These are phyloP conservation scores for Heliconius nattereri DNA, from an alignment of 1,140 invertebrate genomes.

Conservation along the genomic window DNA sequence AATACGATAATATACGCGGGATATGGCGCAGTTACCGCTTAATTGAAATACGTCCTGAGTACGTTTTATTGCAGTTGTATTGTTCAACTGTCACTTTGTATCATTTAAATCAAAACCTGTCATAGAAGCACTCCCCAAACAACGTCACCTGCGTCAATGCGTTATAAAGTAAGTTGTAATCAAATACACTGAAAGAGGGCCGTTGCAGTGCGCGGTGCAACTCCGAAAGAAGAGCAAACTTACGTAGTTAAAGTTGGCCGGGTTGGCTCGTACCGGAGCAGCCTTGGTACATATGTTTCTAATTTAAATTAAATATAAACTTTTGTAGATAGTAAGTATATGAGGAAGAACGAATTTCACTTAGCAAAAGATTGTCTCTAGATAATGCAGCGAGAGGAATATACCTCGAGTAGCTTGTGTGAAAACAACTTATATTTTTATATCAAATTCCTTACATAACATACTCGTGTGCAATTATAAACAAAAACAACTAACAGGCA, in stretches of 20 bases:
- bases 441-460: too few species aligned
- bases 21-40: too few species aligned
- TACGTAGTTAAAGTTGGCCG: conserved; percentile 9
- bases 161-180: neutral
- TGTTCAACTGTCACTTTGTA: neutral
- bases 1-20: too few species aligned
- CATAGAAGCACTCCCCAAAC: neutral
- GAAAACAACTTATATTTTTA: too few species aligned
- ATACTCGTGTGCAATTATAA: too few species aligned
- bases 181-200: neutral
- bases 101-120: neutral
- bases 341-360: too few species aligned
- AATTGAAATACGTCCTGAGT: too few species aligned
- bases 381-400: too few species aligned
- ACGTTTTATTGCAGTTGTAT: too few species aligned
- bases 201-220: neutral
- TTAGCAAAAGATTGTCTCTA: too few species aligned
- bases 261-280: neutral
- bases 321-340: neutral
- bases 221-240: neutral
- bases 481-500: too few species aligned
- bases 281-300: neutral
- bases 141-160: neutral
- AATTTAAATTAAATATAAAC: neutral
- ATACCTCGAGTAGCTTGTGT: too few species aligned